phyloP scores from a whole-genome alignment of 2,797 vertebrate genomes.

The Strix occidentalis region DNA sequence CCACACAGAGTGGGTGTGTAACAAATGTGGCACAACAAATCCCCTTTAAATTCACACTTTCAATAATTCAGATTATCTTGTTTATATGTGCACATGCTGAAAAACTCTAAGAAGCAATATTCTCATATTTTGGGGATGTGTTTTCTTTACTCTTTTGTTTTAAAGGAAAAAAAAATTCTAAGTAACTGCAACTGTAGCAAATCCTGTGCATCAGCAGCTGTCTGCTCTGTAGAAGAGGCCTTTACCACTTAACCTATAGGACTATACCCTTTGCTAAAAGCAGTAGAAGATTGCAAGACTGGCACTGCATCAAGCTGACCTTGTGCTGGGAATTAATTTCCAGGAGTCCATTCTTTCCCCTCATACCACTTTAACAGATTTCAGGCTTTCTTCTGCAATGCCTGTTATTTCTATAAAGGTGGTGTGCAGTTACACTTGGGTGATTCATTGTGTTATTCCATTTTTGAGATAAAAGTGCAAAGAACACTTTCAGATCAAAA shows the following conservation, averaged over 20 bases:
- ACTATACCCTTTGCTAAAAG: not conserved
- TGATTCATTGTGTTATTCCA: not conserved
- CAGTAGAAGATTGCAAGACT: not conserved
- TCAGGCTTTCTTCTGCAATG: not conserved
- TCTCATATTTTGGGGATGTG: not conserved
- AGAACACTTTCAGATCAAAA: not conserved
- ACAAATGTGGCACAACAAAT: slow-evolving; percentile 45
- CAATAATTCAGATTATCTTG: not conserved
- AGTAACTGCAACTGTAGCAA: not conserved
- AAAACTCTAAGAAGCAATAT: not conserved
- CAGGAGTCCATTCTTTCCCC: not conserved
- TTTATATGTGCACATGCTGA: not conserved
- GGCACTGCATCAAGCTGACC: not conserved
- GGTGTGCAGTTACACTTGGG: not conserved
- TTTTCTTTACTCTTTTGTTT: not conserved
- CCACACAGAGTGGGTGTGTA: not conserved
- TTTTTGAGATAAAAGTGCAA: not conserved
- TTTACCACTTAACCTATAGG: not conserved
- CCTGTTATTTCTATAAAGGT: not conserved
- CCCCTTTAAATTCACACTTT: slow-evolving; percentile 17
- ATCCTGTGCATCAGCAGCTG: not conserved
- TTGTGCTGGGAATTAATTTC: not conserved
- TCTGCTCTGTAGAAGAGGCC: not conserved
- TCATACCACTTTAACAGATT: not conserved
- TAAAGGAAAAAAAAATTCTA: not conserved